phyloP scores from a whole-genome alignment of 2,797 vertebrate species.

The Mus minutoides region DNA sequence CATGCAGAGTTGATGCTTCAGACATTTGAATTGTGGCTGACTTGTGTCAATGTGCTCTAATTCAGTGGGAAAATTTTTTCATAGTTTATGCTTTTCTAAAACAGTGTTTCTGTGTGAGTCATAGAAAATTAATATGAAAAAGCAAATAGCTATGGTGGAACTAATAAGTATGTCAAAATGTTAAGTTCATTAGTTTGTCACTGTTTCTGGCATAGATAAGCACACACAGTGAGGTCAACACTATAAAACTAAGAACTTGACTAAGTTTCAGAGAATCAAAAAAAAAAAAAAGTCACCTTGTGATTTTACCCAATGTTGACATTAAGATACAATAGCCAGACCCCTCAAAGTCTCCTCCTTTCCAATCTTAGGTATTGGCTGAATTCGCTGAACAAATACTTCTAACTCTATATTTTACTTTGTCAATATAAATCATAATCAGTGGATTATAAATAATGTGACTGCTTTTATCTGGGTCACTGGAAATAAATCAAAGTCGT shows the following conservation, averaged over 20 bases:
- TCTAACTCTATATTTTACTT: not conserved
- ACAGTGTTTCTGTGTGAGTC: not conserved
- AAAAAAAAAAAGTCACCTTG: not conserved
- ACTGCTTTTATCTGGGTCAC: slow-evolving; percentile 59
- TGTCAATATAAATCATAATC: slow-evolving; percentile 38
- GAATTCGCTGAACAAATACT: slow-evolving; percentile 26
- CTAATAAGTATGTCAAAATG: slow-evolving; percentile 46
- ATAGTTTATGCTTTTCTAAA: slow-evolving; percentile 60
- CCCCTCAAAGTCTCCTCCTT: not conserved
- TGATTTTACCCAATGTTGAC: slow-evolving; percentile 48
- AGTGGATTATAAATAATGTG: slow-evolving; percentile 53
- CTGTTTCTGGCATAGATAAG: slow-evolving; percentile 53
- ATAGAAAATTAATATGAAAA: slow-evolving; percentile 38
- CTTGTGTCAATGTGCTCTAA: not conserved
- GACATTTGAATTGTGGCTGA: not conserved
- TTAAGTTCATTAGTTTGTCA: slow-evolving; percentile 55
- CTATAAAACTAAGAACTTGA: slow-evolving; percentile 39
- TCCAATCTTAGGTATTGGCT: not conserved
- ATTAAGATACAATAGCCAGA: not conserved
- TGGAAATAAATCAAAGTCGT: slow-evolving; percentile 50
- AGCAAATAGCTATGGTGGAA: slow-evolving; percentile 55
- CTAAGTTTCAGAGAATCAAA: not conserved
- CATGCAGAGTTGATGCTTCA: not conserved
- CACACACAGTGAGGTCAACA: slow-evolving; percentile 25
- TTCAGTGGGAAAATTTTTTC: not conserved